Base-by-base conservation (phyloP, 2,888 invertebrate genomes). In the Melanophora roralis region DNA sequence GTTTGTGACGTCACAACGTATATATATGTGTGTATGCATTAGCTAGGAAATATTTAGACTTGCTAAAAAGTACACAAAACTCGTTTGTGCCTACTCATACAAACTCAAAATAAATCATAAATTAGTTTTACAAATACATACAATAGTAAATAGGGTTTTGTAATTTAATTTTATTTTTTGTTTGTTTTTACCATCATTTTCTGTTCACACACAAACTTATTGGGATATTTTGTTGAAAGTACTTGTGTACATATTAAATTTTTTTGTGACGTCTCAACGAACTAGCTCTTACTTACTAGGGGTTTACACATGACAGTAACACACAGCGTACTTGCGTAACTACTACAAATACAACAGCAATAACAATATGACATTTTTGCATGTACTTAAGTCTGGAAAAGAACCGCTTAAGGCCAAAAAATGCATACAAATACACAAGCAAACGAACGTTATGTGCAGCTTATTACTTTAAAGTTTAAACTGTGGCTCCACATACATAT, bases 1-100 rank as follows among this genome's bases (percentile, higher is more conserved):
- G 77, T 55, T 76, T 47, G 81, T 81, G 81, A 78, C 81, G 76
- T 73, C 72, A 76, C 72, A 76, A 47, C 53, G 49, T 19, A 34
- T 40, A n/a, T n/a, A n/a, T n/a, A n/a, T n/a, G n/a, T n/a, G n/a
- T 45, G 23, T 47, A 57, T 68, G 49, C 65, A 53, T 68, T 57
- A 65, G 67, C 53, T 67, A 74, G 60, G 62, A 71, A 57, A 64
- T 32, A 36, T 64, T 75, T 73, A 65, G 55, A 60, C 60, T 82
- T 71, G 51, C 67, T 55, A 67, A 76, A n/a, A 60, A 59, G 27
- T 53, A 78, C 59, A 19, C 34, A 68, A 27, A 73, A 57, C 27
- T 36, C 32, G 9, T 47, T 57, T n/a, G 43, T 60, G n/a, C n/a
- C n/a, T n/a, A 60, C 34, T 36, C 34, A 65, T 40, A 8, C 5